Evolutionary conservation across 2,797 vertebrate genomes (phyloP), one percentile per base, ranked within the genome.

Genomic region (Acanthurus tractus): DNA sequence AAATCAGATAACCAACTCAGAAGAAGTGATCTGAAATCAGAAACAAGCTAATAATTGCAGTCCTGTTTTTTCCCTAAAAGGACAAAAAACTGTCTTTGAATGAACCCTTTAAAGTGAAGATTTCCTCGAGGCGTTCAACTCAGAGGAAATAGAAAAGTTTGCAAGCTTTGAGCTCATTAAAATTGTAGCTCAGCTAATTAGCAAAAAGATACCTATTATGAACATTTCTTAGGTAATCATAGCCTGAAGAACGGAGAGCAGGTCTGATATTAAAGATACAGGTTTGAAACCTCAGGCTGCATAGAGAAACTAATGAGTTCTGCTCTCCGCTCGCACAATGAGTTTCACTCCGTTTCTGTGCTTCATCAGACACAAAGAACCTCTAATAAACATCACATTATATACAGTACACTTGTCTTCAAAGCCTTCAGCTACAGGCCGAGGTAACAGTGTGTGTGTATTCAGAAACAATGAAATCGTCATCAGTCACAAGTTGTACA

Each of bases 161-260:
- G 34, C 18, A 8, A 8, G 45, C 23, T 64, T 64, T 68, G 40
- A 78, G 54, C 42, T 75, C 48, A 49, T 67, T 75, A 75, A 78
- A 67, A 75, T 45, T 38, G 20, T 61, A 70, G 54, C 48, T 54
- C 63, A 15, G 50, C 52, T 81, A 76, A 76, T 81, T 68, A 76
- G 67, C 67, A 38, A 12, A 59, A 11, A 53, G 67, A 48, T 40
- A 40, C 38, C 38, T 40, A 40, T 40, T 9, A 40, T 40, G 55
- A 54, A n/a, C 48, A 34, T 63, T 58, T 58, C 29, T 18, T 8
- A 48, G 56, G 50, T 40, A 53, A 23, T 25, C 34, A 54, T 49
- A n/a, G 53, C 56, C 55, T 46, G 0, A 40, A 55, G 55, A n/a
- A n/a, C 0, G 4, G 15, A 34, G n/a, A 76, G 20, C 56, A 40